phyloP scores from a whole-genome alignment of 2,113 vertebrate species.

The Bathybates hornii region DNA sequence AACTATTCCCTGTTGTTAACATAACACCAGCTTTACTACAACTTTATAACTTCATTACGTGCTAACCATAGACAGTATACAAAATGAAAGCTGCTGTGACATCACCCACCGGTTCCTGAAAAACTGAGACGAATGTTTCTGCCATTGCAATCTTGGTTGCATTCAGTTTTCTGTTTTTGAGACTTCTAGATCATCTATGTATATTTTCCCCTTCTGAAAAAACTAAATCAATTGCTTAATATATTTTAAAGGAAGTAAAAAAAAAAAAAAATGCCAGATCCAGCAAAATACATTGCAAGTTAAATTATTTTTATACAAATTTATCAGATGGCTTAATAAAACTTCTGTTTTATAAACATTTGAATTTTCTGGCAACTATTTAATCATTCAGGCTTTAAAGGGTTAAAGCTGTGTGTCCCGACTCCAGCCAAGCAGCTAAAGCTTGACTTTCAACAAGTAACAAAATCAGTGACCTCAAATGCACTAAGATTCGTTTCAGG shows the following conservation, averaged over 20 bases:
- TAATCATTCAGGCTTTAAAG: background rate
- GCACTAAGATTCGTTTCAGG: background rate
- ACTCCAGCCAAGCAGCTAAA: background rate
- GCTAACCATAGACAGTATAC: background rate
- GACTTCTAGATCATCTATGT: background rate
- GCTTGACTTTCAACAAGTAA: background rate
- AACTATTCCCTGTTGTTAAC: background rate
- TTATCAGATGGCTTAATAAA: background rate
- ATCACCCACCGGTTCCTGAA: background rate
- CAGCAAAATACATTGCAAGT: background rate
- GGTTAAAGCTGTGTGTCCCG: background rate
- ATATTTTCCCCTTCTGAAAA: fast-evolving
- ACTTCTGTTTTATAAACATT: background rate
- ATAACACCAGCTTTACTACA: background rate
- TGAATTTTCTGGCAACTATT: background rate
- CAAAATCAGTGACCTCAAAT: background rate
- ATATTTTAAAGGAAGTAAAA: background rate
- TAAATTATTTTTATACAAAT: background rate
- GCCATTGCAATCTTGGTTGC: background rate
- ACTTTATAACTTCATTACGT: fast-evolving
- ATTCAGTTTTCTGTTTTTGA: background rate
- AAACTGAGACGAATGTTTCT: fast-evolving
- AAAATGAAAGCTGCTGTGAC: background rate
- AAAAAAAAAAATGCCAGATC: background rate
- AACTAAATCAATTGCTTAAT: background rate